phyloP scores from a whole-genome alignment of 2,888 invertebrate genomes.

The Orchesella flavescens region DNA sequence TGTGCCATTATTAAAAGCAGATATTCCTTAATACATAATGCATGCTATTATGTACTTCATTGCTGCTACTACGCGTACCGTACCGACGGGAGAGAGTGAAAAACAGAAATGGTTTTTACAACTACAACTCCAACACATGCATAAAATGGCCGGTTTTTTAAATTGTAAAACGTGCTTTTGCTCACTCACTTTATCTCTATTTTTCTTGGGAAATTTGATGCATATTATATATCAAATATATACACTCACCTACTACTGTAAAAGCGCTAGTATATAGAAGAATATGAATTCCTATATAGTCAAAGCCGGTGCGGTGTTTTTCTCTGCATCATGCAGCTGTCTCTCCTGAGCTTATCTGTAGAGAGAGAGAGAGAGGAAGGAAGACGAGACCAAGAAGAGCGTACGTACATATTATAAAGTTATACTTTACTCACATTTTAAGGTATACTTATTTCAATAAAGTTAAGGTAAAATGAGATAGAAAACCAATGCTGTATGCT shows the following conservation, averaged over 20 bases:
- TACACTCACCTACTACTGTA: not conserved
- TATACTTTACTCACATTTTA: too few relatives aligned
- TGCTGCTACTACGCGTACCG: too few relatives aligned
- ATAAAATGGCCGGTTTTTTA: conserved; percentile 13
- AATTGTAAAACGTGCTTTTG: conserved; percentile 6
- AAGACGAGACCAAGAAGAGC: not conserved
- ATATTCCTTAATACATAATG: too few relatives aligned
- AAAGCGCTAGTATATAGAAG: not conserved
- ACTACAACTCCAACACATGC: not conserved
- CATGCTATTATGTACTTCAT: too few relatives aligned
- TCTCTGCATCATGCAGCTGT: conserved; percentile 15
- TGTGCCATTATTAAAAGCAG: too few relatives aligned
- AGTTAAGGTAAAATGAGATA: too few relatives aligned
- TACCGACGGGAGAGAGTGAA: too few relatives aligned
- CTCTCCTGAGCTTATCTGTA: not conserved
- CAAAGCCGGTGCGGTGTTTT: conserved; percentile 20
- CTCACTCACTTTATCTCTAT: not conserved
- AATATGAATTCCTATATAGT: not conserved
- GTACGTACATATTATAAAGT: too few relatives aligned
- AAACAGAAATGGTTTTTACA: too few relatives aligned
- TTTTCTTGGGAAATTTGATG: too few relatives aligned
- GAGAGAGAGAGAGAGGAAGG: not conserved
- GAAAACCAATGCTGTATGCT: too few relatives aligned
- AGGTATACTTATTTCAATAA: too few relatives aligned
- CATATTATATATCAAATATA: not conserved